A percentile compares a stretch with the other conserved stretches of the same genome.
These are phyloP conservation scores for Carpatolechia fugitivella DNA, from an alignment of 2,888 invertebrate genomes.

Conservation along the genomic window DNA sequence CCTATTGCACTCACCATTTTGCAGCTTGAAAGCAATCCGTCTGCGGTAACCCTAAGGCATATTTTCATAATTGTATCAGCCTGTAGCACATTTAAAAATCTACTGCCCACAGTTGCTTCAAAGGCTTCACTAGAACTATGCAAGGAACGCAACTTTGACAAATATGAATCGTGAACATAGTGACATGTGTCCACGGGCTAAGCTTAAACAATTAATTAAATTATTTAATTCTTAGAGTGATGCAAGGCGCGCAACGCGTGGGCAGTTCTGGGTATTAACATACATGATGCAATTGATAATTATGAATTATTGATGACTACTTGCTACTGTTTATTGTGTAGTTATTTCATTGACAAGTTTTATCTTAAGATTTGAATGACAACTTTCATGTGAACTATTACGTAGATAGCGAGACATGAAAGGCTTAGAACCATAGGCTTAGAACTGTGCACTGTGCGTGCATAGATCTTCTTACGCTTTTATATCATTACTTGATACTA, in stretches of 20 bases:
- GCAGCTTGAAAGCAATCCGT: no score
- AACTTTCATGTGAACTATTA: no score
- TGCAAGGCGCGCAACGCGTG: neutral
- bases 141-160: conserved; percentile 38
- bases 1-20: no score
- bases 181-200: conserved; percentile 50
- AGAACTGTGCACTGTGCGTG: no score
- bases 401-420: no score
- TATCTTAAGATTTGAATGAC: no score
- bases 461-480: no score
- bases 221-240: conserved; percentile 29
- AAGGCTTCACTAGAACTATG: neutral
- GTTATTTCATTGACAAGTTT: neutral
- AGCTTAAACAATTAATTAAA: conserved; percentile 52
- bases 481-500: no score
- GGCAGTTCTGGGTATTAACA: neutral
- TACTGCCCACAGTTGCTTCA: neutral
- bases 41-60: no score
- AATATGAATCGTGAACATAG: conserved; percentile 45
- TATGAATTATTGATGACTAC: conserved; percentile 12
- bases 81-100: neutral
- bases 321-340: neutral
- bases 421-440: no score
- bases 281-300: conserved; percentile 17
- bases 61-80: no score